phyloP scores from a whole-genome alignment of 2,888 invertebrate genomes.

The Syrista parreyssii region DNA sequence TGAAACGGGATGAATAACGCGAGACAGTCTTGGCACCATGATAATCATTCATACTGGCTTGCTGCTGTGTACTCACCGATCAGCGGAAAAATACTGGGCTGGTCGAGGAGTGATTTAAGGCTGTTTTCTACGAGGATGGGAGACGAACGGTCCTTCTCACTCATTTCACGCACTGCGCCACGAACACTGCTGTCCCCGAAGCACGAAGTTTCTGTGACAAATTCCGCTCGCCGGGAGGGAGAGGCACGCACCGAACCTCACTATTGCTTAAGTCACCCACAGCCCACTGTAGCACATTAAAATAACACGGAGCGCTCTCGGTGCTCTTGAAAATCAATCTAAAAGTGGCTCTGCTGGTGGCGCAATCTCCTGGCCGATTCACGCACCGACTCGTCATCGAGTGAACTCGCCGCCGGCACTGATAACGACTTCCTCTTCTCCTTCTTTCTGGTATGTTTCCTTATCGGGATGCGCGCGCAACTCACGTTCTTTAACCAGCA shows the following conservation, averaged over 20 bases:
- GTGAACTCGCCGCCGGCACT: conserved; percentile 39
- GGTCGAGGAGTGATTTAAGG: conserved; percentile 86
- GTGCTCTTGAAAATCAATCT: conserved; percentile 65
- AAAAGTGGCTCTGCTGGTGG: conserved; percentile 56
- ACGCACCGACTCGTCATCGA: conserved; percentile 27
- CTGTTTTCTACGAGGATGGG: conserved; percentile 90
- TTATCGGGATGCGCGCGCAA: conserved; percentile 44
- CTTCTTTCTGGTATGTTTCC: no score
- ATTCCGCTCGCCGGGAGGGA: conserved; percentile 52
- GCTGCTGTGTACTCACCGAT: conserved; percentile 57
- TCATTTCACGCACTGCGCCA: conserved; percentile 76
- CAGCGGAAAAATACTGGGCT: conserved; percentile 71
- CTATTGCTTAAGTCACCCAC: conserved; percentile 43
- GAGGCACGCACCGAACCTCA: conserved; percentile 41
- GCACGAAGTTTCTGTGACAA: conserved; percentile 20
- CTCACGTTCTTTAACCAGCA: not conserved
- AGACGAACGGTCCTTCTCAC: conserved; percentile 90
- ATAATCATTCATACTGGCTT: no score
- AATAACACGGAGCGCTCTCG: conserved; percentile 51
- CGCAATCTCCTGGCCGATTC: conserved; percentile 47
- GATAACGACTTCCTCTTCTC: conserved; percentile 35
- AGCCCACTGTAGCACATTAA: conserved; percentile 55
- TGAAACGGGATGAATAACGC: no score
- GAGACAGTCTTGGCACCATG: no score
- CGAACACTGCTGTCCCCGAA: conserved; percentile 33